Base-by-base conservation (phyloP, 1,140 invertebrate species). In the Hesperophylax magnus region DNA sequence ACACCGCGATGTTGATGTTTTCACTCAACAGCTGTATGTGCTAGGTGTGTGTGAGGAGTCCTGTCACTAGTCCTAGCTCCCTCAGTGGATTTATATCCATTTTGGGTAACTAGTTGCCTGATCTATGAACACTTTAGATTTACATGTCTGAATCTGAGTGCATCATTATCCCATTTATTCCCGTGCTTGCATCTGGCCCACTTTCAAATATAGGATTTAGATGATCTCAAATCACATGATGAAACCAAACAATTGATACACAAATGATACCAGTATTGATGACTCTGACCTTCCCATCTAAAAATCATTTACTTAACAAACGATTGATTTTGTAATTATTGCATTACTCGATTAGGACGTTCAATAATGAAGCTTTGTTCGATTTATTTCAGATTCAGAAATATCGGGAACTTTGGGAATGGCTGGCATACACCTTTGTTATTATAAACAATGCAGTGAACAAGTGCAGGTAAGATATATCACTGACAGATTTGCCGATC, bases 391-490 rank as follows among this genome's bases (percentile, higher is more conserved):
- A 91, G 91, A 88, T 88, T 93, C 88, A 89, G 95, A 86, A 91
- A 90, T 83, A 90, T 95, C 91, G 84, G 94, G 94, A 0, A 98
- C 97, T 18, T 31, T 98, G 84, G 96, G 97, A 63, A 90, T 93
- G n/a, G 93, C 93, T 31, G 95, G 94, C 31, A 89, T 96, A 76
- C 98, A 99, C 86, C 85, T 97, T 27, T 98, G 96, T 89, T 99
- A 98, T 88, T 97, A 98, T 89, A 97, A 98, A 86, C 97, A 95
- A 91, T 96, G 97, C 84, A 97, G 95, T 89, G 96, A 98, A 86
- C 95, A 98, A 86, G 88, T 99, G 72, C 93, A 94, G 88, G 92
- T 98, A 84, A 94, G 3, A 61, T 61, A 61, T 61, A 24, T 20
- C 9, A 61, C n/a, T n/a, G 1, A 58, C 56, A 58, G 56, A 8